Conservation (phyloP, 2,113 vertebrate genomes). For the Ciconia stormi region DNA sequence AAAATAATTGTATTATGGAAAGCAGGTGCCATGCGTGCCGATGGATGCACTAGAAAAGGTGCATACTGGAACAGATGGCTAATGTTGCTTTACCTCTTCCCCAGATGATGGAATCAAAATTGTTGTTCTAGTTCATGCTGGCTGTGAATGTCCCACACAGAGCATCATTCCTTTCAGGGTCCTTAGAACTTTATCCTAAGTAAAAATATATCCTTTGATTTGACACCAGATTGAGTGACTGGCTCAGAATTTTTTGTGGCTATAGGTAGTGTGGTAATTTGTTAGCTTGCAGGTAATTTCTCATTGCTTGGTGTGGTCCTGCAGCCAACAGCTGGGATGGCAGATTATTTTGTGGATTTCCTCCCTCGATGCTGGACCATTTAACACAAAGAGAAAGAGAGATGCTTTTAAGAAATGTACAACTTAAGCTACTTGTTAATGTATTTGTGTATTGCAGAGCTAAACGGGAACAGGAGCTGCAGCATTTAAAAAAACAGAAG, state of each 20-base stretch:
- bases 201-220: neutral
- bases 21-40: neutral
- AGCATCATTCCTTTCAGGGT: neutral
- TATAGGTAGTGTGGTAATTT: neutral
- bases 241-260: neutral
- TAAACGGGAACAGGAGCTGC: slow-evolving; percentile 73
- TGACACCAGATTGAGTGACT: neutral
- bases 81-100: neutral
- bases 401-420: neutral
- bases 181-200: neutral
- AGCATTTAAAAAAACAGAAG: slow-evolving; percentile 74
- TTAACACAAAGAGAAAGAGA: neutral
- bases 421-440: neutral
- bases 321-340: neutral
- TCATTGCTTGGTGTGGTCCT: neutral
- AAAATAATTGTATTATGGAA: neutral
- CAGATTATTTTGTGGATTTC: neutral
- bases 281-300: neutral
- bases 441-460: slow-evolving; percentile 72
- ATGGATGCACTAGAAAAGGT: neutral
- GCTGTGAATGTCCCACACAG: neutral
- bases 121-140: neutral
- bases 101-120: neutral
- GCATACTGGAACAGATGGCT: neutral
- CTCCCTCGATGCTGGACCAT: neutral